Evolutionary conservation across 2,797 vertebrate species (phyloP), one percentile per base, ranked within the genome.

Genomic region (Spatula versicolor): DNA sequence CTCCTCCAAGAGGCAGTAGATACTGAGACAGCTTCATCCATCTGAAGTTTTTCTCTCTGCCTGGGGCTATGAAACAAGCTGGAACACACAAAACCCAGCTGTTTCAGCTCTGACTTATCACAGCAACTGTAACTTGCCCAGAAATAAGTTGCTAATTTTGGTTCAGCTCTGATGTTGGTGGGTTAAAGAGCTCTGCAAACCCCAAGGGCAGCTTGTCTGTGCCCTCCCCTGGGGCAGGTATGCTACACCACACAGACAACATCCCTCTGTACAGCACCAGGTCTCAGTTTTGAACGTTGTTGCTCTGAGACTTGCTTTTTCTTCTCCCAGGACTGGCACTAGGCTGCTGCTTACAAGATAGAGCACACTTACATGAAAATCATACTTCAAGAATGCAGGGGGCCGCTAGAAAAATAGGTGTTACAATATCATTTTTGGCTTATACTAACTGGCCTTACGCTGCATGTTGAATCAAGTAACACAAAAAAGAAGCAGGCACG

Each of bases 161-260:
- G 0, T 6, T 5, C 9, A 77, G 9, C 20, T 67, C 59, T 59
- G 46, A 30, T 69, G 5, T 1, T 16, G 41, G 17, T 5, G 19
- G n/a, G 48, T 72, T 22, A 28, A 41, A 90, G 17, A 52, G 35
- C 37, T 54, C 64, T 72, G 41, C 69, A 26, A 26, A 33, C 23
- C 18, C 10, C 6, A 18, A 33, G 18, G 5, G 18, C 7, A 20
- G 66, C 33, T 41, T 33, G 7, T 30, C 59, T 64, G 18, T 58
- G 31, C 7, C 31, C 11, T 37, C 19, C 5, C 2, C 2, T 7
- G 11, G 26, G 14, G 5, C 8, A 8, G 43, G 22, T 3, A 17
- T 86, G 35, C 52, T 33, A 37, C 2, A 79, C 50, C 23, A 50
- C 3, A 1, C 9, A 39, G 30, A 8, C 30, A 59, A 0, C 8